phyloP scores from a whole-genome alignment of 2,888 invertebrate genomes.

The Tetrapedia diversipes region DNA sequence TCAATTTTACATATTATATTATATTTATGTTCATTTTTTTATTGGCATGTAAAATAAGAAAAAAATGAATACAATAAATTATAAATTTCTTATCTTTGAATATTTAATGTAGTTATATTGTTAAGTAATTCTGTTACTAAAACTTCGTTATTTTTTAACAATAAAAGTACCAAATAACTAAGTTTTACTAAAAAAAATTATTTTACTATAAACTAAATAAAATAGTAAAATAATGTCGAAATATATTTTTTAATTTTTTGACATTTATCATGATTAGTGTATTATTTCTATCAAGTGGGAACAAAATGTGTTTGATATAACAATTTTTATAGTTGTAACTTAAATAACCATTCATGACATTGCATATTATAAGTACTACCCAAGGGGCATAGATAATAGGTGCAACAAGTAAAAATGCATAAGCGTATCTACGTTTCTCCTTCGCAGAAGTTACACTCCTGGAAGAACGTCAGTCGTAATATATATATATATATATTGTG shows the following conservation, averaged over 20 bases:
- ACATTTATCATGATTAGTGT: not conserved
- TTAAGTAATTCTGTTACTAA: not conserved
- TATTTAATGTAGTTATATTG: not conserved
- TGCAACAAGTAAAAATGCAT: not conserved
- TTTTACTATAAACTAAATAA: too few relatives aligned
- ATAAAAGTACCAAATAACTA: not conserved
- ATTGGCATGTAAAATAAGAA: not conserved
- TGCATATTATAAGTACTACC: too few relatives aligned
- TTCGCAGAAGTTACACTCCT: slow-evolving; percentile 25
- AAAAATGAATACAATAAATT: not conserved
- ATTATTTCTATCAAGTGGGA: not conserved
- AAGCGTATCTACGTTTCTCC: not conserved
- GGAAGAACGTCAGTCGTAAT: slow-evolving; percentile 24
- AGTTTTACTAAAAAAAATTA: not conserved
- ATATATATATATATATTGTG: too few relatives aligned
- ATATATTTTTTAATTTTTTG: too few relatives aligned
- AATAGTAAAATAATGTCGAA: too few relatives aligned
- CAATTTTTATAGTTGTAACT: not conserved
- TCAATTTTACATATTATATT: not conserved
- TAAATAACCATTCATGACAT: not conserved
- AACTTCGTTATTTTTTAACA: not conserved
- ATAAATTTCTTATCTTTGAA: not conserved
- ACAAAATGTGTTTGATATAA: not conserved
- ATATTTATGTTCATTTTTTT: not conserved
- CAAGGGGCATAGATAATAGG: not conserved